A percentile compares a stretch with the other conserved stretches of the same genome.
phyloP scores from a whole-genome alignment of 1,140 invertebrate genomes.

The Leptestheria dahalacensis region DNA sequence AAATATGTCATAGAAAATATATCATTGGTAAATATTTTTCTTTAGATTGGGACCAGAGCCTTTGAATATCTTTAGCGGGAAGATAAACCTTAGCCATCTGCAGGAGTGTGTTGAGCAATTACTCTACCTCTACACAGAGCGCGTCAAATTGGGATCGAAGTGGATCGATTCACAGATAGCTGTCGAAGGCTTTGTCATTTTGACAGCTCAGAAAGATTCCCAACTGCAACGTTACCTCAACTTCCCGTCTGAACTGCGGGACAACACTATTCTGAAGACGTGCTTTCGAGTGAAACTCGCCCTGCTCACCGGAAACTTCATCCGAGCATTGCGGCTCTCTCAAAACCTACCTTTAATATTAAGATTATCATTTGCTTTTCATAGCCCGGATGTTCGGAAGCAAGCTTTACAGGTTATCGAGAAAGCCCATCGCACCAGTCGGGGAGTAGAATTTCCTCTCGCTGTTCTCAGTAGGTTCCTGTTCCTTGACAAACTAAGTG shows the following conservation, averaged over 20 bases:
- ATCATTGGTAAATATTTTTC: neutral
- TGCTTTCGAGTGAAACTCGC: neutral
- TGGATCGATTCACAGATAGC: neutral
- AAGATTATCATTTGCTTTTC: neutral
- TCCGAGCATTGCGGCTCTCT: neutral
- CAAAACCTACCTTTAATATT: neutral
- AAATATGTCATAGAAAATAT: neutral
- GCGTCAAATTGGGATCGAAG: too few relatives aligned
- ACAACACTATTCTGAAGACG: neutral
- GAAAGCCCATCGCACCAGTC: neutral
- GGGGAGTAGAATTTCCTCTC: constrained; percentile 7
- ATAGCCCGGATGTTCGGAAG: neutral
- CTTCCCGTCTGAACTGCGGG: neutral
- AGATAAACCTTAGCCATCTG: constrained; percentile 29
- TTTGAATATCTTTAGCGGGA: constrained; percentile 24
- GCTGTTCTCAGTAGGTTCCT: neutral
- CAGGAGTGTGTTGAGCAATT: constrained; percentile 30
- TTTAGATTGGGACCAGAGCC: constrained; percentile 22
- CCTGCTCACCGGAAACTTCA: neutral
- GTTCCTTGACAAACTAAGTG: neutral
- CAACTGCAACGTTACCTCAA: constrained; percentile 32
- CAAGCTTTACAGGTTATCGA: constrained; percentile 6
- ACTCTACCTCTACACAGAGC: constrained; percentile 23
- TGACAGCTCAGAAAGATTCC: neutral
- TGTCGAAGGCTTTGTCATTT: neutral